Percentiles rank a stretch among this genome's conserved stretches.
Conservation (phyloP, 2,888 invertebrate species). For the Athetis lepigone region DNA sequence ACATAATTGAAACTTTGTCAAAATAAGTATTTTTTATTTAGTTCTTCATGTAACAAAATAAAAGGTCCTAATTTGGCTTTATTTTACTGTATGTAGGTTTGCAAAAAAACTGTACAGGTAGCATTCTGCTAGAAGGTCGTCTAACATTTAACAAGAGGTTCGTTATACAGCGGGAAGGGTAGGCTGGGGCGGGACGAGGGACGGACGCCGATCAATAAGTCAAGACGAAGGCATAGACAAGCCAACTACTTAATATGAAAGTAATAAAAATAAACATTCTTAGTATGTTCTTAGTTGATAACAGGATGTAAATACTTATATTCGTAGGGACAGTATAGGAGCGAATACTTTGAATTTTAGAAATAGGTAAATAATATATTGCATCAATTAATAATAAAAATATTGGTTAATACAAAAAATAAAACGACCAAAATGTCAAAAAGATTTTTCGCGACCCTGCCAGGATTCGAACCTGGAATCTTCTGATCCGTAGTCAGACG, state of each 20-base stretch:
- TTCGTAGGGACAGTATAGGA: no score
- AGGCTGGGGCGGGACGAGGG: constrained; percentile 27
- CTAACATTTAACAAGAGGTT: constrained; percentile 35
- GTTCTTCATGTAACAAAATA: background rate
- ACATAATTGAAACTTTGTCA: no score
- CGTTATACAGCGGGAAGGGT: background rate
- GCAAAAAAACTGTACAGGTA: background rate
- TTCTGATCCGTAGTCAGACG: constrained; percentile 94
- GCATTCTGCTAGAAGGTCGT: background rate
- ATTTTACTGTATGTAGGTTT: background rate
- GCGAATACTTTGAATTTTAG: no score
- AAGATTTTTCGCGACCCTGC: constrained; percentile 84
- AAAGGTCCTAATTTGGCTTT: background rate
- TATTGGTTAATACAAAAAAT: constrained; percentile 5
- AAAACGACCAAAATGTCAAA: no score
- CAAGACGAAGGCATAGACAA: constrained; percentile 42
- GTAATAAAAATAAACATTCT: no score
- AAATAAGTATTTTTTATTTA: no score
- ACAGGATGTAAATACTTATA: no score
- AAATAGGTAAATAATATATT: background rate
- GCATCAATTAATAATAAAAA: background rate
- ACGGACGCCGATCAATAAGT: constrained; percentile 59
- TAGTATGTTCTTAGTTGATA: no score
- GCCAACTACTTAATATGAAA: background rate
- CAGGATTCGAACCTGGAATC: constrained; percentile 93